phyloP scores from a whole-genome alignment of 2,113 vertebrate species.

The chimpanzee (Pan troglodytes) region DNA sequence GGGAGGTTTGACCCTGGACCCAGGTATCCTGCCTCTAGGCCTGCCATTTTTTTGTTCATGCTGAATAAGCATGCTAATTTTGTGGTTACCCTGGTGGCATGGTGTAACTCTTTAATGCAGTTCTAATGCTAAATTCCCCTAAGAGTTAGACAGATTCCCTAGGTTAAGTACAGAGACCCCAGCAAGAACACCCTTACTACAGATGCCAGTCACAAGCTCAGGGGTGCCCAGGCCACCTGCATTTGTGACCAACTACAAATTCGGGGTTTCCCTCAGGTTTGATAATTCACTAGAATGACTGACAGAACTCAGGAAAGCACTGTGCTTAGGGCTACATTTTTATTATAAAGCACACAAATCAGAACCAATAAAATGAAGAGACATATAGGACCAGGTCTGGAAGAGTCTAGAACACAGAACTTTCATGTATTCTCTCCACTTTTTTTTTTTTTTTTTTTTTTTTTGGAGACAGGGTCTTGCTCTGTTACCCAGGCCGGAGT shows the following conservation, averaged over 20 bases:
- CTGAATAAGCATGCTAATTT: background rate
- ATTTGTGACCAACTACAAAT: background rate
- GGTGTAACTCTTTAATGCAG: accelerated
- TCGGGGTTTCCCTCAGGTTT: background rate
- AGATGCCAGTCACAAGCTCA: background rate
- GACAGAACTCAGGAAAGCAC: background rate
- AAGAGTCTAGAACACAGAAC: background rate
- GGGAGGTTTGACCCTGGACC: background rate
- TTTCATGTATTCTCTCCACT: background rate
- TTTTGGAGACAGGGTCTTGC: no score
- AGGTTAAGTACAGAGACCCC: background rate
- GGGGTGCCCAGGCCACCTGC: background rate
- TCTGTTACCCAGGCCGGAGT: no score
- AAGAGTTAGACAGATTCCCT: background rate
- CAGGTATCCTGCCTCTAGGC: background rate
- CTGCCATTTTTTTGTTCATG: background rate
- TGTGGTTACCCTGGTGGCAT: background rate
- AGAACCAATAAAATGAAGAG: background rate
- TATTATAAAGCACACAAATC: background rate
- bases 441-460: no score
- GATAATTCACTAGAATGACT: background rate
- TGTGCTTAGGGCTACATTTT: background rate
- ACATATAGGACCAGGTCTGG: background rate
- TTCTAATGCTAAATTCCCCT: background rate
- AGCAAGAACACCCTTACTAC: background rate